Evolutionary conservation across 2,113 vertebrate species (phyloP).

Genomic region (Penelope pileata): DNA sequence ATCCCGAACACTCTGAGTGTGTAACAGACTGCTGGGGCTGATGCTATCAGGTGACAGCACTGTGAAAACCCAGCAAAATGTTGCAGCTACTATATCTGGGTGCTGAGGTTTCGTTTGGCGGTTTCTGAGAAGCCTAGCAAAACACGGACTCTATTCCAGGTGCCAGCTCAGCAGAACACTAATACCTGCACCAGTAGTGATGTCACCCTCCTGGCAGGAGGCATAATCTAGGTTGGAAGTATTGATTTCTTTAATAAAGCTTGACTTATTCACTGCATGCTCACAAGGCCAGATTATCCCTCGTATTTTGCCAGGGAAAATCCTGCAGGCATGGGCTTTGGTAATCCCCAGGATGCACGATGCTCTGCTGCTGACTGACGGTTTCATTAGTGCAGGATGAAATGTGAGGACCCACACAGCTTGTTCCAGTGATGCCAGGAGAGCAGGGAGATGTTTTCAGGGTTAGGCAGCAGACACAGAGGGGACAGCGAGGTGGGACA

Average conservation of each 20-base stretch:
- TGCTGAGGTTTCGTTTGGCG: neutral
- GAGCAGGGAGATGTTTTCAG: neutral
- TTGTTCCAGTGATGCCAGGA: neutral
- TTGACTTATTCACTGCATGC: neutral
- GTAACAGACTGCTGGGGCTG: neutral
- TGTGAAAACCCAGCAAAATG: neutral
- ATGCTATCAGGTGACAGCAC: neutral
- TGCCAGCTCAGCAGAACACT: conserved; percentile 38
- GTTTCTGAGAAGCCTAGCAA: conserved; percentile 18
- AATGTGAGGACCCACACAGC: neutral
- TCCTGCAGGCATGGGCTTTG: neutral
- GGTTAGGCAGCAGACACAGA: neutral
- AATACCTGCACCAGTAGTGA: conserved; percentile 30
- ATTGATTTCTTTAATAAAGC: conserved; percentile 46
- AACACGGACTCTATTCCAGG: neutral
- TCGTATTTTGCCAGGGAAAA: neutral
- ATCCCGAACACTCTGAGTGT: too few species aligned
- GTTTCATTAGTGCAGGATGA: neutral
- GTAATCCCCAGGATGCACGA: neutral
- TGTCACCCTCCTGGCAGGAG: conserved; percentile 29
- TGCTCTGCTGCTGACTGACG: neutral
- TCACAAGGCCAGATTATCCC: neutral
- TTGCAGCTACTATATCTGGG: neutral
- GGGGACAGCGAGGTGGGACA: neutral
- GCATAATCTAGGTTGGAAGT: neutral